These are phyloP conservation scores for Tetragnatha montana DNA, from an alignment of 2,888 invertebrate species.

Conservation along the genomic window DNA sequence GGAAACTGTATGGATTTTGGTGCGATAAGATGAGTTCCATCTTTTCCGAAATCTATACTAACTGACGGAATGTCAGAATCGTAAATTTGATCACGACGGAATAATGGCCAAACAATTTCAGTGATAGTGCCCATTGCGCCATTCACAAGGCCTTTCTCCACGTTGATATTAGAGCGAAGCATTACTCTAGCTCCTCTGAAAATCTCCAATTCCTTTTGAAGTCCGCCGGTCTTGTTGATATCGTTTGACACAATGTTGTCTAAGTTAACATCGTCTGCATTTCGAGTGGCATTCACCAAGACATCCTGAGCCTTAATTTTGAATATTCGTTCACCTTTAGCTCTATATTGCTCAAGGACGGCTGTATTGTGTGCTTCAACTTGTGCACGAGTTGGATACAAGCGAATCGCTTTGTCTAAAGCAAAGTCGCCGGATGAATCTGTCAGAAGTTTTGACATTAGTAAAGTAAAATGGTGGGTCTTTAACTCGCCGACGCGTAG, in stretches of 20 bases:
- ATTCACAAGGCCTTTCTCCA: constrained; percentile 32
- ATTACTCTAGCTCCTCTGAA: constrained; percentile 42
- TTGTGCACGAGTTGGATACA: constrained; percentile 35
- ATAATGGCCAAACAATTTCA: constrained; percentile 20
- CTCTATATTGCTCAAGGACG: constrained; percentile 34
- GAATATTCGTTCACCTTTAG: constrained; percentile 25
- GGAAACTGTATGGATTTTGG: too few relatives aligned
- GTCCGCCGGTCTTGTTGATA: constrained; percentile 34
- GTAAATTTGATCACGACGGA: too few relatives aligned
- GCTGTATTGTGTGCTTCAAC: constrained; percentile 30
- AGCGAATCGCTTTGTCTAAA: constrained; percentile 36
- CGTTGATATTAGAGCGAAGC: constrained; percentile 23
- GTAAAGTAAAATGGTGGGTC: too few relatives aligned
- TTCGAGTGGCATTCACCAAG: background rate
- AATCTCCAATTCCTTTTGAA: constrained; percentile 31
- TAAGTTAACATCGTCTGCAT: background rate
- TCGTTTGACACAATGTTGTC: constrained; percentile 28
- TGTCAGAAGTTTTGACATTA: too few relatives aligned
- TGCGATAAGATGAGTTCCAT: too few relatives aligned
- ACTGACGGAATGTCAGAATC: too few relatives aligned
- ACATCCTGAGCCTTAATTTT: constrained; percentile 34
- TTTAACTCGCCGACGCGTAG: constrained; percentile 25
- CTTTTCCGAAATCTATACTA: too few relatives aligned
- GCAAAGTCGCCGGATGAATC: too few relatives aligned
- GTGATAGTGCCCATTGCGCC: constrained; percentile 19